Evolutionary conservation across 2,113 vertebrate genomes (phyloP), one percentile per base, ranked within the genome.

Genomic region (Synodontis membranacea): DNA sequence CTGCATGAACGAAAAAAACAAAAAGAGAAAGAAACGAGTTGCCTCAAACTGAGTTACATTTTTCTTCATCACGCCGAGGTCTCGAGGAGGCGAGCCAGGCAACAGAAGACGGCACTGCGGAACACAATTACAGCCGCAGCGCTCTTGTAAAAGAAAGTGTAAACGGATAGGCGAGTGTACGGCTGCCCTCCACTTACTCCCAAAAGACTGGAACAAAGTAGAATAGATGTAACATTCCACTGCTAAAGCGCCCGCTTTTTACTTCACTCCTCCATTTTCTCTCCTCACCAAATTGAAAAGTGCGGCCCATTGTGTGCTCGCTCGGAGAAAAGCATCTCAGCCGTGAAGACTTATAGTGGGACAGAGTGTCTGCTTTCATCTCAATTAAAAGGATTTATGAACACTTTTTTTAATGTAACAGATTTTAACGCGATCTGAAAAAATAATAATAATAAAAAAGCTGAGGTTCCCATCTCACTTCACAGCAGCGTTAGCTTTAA

Each of bases 61-160:
- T 96, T 95, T 95, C 92, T 95, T 96, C 94, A 95, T 96, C 94
- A 96, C 93, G 75, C 56, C 88, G 89, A 91, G 91, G 96, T 91
- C 83, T 87, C 91, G 90, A 90, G 94, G 92, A 95, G 85, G 94
- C 23, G 92, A 94, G 90, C 89, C 89, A 86, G 89, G 89, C 91
- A 91, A 92, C 91, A 92, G 92, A 96, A 93, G 90, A 93, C 93
- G 92, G 90, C 87, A 88, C 92, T 92, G 91, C 90, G 93, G 90
- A 93, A 93, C 92, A 93, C 91, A 95, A 93, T 95, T 96, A 96
- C 91, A 94, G 94, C 94, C 95, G 93, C 93, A 91, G 90, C 93
- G 90, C 94, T 90, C 93, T 92, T 93, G 91, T 92, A 91, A 88
- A 70, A 93, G 94, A 91, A 94, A 95, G 93, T 94, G 91, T 92